Percentiles rank a stretch among this genome's conserved stretches.
Evolutionary conservation across 2,113 vertebrate species (phyloP).

Genomic region (Bubo bubo): DNA sequence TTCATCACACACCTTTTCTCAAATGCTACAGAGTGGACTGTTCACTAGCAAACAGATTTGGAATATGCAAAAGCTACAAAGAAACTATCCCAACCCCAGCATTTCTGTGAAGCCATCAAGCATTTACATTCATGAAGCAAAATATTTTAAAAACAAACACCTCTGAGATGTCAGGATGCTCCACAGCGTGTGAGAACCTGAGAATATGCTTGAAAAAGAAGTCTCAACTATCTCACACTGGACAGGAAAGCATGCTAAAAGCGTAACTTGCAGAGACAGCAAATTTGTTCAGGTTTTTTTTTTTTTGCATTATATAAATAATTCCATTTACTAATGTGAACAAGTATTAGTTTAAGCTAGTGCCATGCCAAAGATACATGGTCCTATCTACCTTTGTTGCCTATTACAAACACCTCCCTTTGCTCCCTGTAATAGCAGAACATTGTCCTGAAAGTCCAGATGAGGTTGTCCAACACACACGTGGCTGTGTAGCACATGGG

Average conservation of each 20-base stretch:
- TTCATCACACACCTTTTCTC: neutral
- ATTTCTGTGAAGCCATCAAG: neutral
- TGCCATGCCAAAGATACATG: neutral
- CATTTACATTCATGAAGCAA: neutral
- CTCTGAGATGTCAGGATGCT: neutral
- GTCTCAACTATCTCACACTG: neutral
- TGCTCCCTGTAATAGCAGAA: neutral
- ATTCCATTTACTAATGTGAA: neutral
- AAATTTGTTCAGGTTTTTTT: neutral
- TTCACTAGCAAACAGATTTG: neutral
- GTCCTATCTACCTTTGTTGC: neutral
- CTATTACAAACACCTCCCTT: neutral
- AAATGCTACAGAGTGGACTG: neutral
- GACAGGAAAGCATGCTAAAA: neutral
- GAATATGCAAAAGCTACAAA: neutral
- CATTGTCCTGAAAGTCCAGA: neutral
- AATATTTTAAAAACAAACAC: neutral
- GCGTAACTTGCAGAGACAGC: neutral
- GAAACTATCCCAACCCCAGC: neutral
- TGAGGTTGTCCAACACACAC: neutral
- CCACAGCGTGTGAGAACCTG: neutral
- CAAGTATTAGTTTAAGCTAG: neutral
- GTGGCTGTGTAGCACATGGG: accelerated
- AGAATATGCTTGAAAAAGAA: neutral
- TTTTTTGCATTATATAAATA: neutral